Evolutionary conservation across 2,888 invertebrate species (phyloP).

Genomic region (Lamellibrachia satsuma): DNA sequence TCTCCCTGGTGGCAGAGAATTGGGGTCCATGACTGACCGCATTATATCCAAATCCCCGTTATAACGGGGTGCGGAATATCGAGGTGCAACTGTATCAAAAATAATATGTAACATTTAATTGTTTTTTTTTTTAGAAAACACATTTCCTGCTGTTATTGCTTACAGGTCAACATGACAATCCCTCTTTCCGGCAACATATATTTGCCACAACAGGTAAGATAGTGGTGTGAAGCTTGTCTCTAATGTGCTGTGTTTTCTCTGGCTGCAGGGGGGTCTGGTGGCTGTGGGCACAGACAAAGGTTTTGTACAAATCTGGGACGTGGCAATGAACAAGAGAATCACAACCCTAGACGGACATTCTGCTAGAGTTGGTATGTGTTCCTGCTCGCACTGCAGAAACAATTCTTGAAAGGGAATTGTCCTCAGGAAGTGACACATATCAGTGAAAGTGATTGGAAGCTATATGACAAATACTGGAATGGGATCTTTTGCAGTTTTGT

Average conservation of each 20-base stretch:
- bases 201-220: neutral
- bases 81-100: neutral
- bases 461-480: no score
- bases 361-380: constrained; percentile 71
- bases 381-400: neutral
- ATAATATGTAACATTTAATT: neutral
- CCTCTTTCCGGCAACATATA: neutral
- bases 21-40: no score
- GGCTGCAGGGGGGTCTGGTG: constrained; percentile 82
- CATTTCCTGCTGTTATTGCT: no score
- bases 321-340: constrained; percentile 90
- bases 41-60: no score
- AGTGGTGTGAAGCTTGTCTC: constrained; percentile 24
- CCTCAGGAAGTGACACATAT: neutral
- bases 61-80: no score
- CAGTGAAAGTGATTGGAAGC: neutral
- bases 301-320: constrained; percentile 97
- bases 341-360: constrained; percentile 90
- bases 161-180: no score
- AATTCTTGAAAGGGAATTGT: neutral
- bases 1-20: no score
- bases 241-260: constrained; percentile 24
- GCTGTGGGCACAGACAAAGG: constrained; percentile 98
- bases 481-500: no score
- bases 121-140: neutral